Base-by-base conservation (phyloP, 2,888 invertebrate genomes). In the Idaea straminata region DNA sequence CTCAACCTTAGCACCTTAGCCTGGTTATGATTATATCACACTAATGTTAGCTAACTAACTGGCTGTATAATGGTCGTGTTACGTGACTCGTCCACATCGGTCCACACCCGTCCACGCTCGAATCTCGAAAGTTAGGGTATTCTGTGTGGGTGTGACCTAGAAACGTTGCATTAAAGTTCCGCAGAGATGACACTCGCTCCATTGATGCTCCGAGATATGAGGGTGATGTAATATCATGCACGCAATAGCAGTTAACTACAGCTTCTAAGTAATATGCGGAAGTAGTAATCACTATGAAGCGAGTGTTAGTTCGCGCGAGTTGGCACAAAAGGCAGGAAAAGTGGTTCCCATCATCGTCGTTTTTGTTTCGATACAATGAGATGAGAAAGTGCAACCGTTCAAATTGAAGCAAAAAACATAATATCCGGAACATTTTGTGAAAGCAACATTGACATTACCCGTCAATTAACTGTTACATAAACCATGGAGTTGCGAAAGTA, bases 381-480 rank as follows among this genome's bases (percentile, higher is more conserved):
- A 76, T 74, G 78, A 80, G 85, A 87, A 88, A 86, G 87, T 82
- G 76, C 73, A 79, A 81, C 77, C 72, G 80, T 47, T 47, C 47
- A 83, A 82, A 79, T 72, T 67, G 74, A 83, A 82, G 79, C 81
- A 77, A 85, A 83, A 84, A 85, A 82, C 78, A 84, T 81, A 82
- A 84, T 81, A 77, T 74, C 80, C 83, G 85, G 86, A 88, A 85
- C 84, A 78, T 82, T 25, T 86, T 86, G 91, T 89, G 91, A 91
- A 91, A 91, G 90, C 81, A 89, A 86, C 88, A 89, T 89, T 90
- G 91, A 90, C 89, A 90, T 91, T 89, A 89, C 84, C 77, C 76
- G 77, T 77, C 85, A 87, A 89, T 90, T 88, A 88, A 81, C 78
- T 69, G 82, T 91, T 91, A 81, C 85, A 84, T 78, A 91, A 47